A percentile compares a stretch with the other conserved stretches of the same genome.
These are phyloP conservation scores for Otocyon megalotis DNA, from an alignment of 2,113 vertebrate genomes.

Conservation along the genomic window DNA sequence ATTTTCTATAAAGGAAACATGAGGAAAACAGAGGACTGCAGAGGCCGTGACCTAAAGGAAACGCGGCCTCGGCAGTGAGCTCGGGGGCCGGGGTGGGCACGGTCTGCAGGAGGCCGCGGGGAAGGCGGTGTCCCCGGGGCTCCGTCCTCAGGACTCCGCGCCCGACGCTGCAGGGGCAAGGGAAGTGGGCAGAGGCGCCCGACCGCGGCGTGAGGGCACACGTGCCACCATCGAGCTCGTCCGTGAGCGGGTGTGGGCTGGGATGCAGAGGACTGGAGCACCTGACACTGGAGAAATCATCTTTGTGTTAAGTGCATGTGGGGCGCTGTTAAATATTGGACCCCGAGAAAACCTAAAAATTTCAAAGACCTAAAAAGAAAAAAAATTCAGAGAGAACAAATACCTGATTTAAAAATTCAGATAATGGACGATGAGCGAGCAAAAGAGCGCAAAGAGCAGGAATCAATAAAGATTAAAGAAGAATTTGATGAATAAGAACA, in stretches of 20 bases:
- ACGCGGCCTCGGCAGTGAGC: no score
- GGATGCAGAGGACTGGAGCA: no score
- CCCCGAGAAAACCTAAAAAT: background rate
- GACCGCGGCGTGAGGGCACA: no score
- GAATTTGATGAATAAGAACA: background rate
- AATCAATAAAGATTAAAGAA: background rate
- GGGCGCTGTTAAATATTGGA: background rate
- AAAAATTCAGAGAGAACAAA: background rate
- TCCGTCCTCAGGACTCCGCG: background rate
- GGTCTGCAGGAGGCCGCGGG: no score
- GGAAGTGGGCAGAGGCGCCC: background rate
- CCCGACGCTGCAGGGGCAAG: background rate
- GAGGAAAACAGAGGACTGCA: background rate
- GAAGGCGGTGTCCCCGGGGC: no score
- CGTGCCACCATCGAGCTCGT: no score
- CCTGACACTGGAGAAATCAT: background rate
- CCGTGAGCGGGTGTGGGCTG: no score
- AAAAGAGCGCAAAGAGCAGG: no score
- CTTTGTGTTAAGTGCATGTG: background rate
- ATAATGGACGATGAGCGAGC: background rate
- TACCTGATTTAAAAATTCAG: background rate
- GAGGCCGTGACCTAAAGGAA: background rate
- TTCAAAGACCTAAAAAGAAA: background rate
- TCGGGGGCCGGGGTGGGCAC: no score
- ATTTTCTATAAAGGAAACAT: background rate